Percentiles rank a stretch among this genome's conserved stretches.
These are phyloP conservation scores for Andrena fulva DNA, from an alignment of 2,888 invertebrate species.

Conservation along the genomic window DNA sequence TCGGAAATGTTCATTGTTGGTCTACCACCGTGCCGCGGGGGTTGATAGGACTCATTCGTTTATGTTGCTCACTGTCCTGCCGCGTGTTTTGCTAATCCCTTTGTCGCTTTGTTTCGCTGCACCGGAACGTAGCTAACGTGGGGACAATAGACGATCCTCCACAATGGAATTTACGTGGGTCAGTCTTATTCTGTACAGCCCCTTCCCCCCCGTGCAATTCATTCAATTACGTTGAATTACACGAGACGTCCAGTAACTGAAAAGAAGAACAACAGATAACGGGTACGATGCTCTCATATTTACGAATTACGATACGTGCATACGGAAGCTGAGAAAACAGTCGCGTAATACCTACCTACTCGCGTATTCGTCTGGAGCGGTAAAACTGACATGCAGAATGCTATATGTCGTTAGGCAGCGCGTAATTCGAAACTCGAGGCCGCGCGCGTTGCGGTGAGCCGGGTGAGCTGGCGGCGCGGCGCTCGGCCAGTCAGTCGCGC, in stretches of 20 bases:
- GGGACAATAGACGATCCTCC: constrained; percentile 54
- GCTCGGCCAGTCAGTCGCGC: constrained; percentile 68
- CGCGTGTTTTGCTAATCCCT: constrained; percentile 56
- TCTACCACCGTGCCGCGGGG: background rate
- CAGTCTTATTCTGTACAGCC: constrained; percentile 50
- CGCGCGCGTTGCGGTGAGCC: constrained; percentile 35
- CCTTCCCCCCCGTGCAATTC: constrained; percentile 32
- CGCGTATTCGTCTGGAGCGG: constrained; percentile 19
- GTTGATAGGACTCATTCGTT: constrained; percentile 59
- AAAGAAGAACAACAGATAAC: no score
- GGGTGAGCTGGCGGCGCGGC: constrained; percentile 33
- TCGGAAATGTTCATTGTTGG: constrained; percentile 35
- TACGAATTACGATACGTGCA: background rate
- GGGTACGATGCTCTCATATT: no score
- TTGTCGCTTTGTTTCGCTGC: constrained; percentile 62
- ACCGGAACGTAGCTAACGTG: constrained; percentile 21
- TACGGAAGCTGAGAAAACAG: background rate
- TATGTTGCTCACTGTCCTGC: constrained; percentile 33
- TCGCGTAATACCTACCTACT: constrained; percentile 12
- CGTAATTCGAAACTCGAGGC: constrained; percentile 62
- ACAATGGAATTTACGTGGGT: constrained; percentile 52
- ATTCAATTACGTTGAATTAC: constrained; percentile 1
- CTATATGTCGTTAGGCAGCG: constrained; percentile 37
- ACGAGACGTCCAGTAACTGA: no score
- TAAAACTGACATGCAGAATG: constrained; percentile 43